Conservation (phyloP, 1,140 invertebrate genomes). For the Ylistrum balloti region DNA sequence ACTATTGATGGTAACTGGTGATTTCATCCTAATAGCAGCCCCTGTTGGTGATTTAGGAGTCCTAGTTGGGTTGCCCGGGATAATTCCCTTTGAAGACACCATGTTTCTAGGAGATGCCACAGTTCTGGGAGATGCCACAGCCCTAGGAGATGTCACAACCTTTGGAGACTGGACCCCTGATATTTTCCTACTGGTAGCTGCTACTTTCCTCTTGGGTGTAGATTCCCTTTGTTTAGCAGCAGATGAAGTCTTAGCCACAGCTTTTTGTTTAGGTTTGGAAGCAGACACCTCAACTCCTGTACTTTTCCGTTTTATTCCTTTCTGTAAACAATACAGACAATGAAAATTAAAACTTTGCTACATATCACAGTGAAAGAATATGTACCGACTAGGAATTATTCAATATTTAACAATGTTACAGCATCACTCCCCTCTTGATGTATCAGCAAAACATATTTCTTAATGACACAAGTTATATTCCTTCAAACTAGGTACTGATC, state of each 20-base stretch:
- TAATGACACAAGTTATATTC: too few relatives aligned
- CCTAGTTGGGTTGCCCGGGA: background rate
- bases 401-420: too few relatives aligned
- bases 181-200: slow-evolving; percentile 47
- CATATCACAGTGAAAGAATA: background rate
- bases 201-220: slow-evolving; percentile 21
- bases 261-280: slow-evolving; percentile 41
- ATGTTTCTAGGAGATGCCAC: background rate
- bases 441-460: too few relatives aligned
- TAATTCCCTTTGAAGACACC: background rate
- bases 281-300: slow-evolving; percentile 32
- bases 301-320: slow-evolving; percentile 63
- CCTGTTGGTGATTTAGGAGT: background rate
- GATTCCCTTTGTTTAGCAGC: slow-evolving; percentile 44
- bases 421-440: too few relatives aligned
- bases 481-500: too few relatives aligned
- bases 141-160: slow-evolving; percentile 46
- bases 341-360: background rate
- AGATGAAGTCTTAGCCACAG: background rate
- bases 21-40: background rate
- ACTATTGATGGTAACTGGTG: background rate
- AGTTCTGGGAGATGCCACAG: background rate
- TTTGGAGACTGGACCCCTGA: slow-evolving; percentile 3
- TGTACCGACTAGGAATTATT: too few relatives aligned
- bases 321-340: slow-evolving; percentile 55